Evolutionary conservation across 2,888 invertebrate genomes (phyloP).

Genomic region (Tridacna crocea): DNA sequence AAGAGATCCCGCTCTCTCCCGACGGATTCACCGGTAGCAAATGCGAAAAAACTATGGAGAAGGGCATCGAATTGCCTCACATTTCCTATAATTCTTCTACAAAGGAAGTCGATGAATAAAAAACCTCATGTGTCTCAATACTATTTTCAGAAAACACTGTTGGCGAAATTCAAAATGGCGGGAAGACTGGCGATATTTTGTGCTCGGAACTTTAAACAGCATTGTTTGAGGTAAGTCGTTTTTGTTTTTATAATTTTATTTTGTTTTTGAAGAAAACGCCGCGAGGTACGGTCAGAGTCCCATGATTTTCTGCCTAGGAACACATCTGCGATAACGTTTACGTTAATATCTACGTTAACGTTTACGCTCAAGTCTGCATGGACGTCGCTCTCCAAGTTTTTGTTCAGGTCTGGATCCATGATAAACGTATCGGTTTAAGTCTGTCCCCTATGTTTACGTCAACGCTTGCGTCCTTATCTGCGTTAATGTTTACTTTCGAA

Average conservation of each 20-base stretch:
- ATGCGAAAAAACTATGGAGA: neutral
- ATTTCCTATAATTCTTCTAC: neutral
- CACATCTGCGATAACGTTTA: too few species aligned
- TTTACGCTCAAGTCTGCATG: too few species aligned
- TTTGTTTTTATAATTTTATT: neutral
- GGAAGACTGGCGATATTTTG: conserved; percentile 67
- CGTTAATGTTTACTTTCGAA: too few species aligned
- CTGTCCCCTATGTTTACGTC: too few species aligned
- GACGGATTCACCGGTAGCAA: neutral
- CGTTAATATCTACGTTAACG: too few species aligned
- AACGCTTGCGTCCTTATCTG: too few species aligned
- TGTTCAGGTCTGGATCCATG: too few species aligned
- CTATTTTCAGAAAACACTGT: conserved; percentile 64
- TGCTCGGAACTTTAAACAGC: conserved; percentile 66
- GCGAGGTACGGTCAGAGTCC: neutral
- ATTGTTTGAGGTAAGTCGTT: conserved; percentile 68
- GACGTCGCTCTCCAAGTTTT: too few species aligned
- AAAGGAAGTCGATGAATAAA: neutral
- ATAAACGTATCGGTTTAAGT: too few species aligned
- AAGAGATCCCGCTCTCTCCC: conserved; percentile 8
- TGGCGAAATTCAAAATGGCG: conserved; percentile 66
- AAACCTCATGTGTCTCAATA: neutral
- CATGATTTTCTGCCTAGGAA: too few species aligned
- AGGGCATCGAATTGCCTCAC: conserved; percentile 5
- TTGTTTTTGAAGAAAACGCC: neutral